These are phyloP conservation scores for Agrochola macilenta DNA, from an alignment of 2,888 invertebrate species.

Conservation along the genomic window DNA sequence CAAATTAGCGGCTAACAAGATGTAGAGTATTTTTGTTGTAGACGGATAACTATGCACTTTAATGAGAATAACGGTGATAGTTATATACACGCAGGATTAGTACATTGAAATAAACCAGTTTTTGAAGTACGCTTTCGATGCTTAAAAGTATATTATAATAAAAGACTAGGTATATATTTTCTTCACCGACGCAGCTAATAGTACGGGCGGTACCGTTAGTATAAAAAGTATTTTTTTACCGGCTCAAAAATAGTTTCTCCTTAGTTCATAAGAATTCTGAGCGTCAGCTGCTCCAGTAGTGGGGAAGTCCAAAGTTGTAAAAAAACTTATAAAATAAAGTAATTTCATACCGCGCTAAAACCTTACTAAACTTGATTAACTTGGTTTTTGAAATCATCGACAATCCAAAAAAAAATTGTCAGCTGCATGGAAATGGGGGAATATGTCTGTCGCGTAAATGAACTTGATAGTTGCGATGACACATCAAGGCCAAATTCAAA, in stretches of 20 bases:
- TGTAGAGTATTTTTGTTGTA: constrained; percentile 16
- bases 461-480: background rate
- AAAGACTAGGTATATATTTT: background rate
- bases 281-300: too few relatives aligned
- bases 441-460: background rate
- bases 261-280: background rate
- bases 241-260: background rate
- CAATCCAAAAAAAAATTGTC: background rate
- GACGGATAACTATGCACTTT: constrained; percentile 3
- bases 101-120: background rate
- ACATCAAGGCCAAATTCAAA: background rate
- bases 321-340: background rate
- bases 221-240: background rate
- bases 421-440: too few relatives aligned
- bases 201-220: background rate
- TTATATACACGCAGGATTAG: background rate
- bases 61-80: background rate
- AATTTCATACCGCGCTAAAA: background rate
- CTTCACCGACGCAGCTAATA: background rate
- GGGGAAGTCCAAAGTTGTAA: background rate
- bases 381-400: background rate
- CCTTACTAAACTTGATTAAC: background rate
- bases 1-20: background rate
- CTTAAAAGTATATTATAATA: background rate
- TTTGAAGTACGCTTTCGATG: background rate